Percentiles rank a stretch among this genome's conserved stretches.
phyloP scores from a whole-genome alignment of 2,113 vertebrate genomes.

The Kryptolebias marmoratus region DNA sequence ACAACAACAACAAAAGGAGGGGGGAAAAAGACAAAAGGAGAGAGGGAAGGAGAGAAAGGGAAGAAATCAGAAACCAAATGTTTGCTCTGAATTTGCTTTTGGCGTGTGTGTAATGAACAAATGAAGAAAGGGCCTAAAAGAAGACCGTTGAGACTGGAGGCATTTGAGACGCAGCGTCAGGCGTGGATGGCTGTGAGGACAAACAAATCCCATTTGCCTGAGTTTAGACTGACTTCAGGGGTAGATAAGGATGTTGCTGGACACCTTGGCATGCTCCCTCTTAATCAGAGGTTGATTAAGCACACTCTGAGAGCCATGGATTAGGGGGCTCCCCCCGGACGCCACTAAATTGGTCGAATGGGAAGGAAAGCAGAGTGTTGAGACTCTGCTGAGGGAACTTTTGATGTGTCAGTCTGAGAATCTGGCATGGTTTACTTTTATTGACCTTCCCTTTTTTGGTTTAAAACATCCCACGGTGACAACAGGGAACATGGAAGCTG shows the following conservation, averaged over 20 bases:
- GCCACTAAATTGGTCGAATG: slow-evolving; percentile 67
- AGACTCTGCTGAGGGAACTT: slow-evolving; percentile 48
- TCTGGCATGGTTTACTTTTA: slow-evolving; percentile 63
- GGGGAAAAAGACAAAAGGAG: not conserved
- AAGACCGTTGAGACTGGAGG: slow-evolving; percentile 26
- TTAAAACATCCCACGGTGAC: slow-evolving; percentile 65
- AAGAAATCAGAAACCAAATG: slow-evolving; percentile 55
- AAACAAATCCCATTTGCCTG: slow-evolving; percentile 35
- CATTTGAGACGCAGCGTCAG: slow-evolving; percentile 16
- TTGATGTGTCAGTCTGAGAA: slow-evolving; percentile 54
- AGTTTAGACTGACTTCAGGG: slow-evolving; percentile 37
- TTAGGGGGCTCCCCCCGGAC: slow-evolving; percentile 72
- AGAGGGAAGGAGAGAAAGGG: not conserved
- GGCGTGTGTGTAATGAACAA: slow-evolving; percentile 47
- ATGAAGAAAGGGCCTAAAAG: slow-evolving; percentile 32
- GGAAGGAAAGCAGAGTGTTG: slow-evolving; percentile 46
- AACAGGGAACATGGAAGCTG: slow-evolving; percentile 29
- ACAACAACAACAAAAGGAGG: slow-evolving; percentile 48
- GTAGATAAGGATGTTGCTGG: slow-evolving; percentile 37
- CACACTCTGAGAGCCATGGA: slow-evolving; percentile 61
- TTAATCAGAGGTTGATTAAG: slow-evolving; percentile 71
- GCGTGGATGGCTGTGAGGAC: slow-evolving; percentile 1
- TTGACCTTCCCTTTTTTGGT: slow-evolving; percentile 59
- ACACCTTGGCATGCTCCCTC: slow-evolving; percentile 58
- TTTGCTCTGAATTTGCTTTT: slow-evolving; percentile 55